A percentile compares a stretch with the other conserved stretches of the same genome.
These are phyloP conservation scores for Eueides isabella DNA, from an alignment of 1,140 invertebrate genomes.

Conservation along the genomic window DNA sequence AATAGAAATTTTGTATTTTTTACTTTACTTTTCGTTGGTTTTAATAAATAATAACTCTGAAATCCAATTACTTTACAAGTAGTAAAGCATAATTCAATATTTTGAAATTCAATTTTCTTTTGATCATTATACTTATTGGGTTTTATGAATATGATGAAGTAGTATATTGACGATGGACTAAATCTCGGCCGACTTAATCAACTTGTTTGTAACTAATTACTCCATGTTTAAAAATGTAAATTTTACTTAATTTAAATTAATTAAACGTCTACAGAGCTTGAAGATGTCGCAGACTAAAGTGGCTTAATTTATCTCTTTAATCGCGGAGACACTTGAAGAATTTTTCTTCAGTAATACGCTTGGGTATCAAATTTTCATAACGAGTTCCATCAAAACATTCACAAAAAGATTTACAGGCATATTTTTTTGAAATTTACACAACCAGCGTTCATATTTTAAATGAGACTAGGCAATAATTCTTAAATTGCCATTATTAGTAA, in stretches of 20 bases:
- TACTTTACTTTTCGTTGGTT: too few relatives aligned
- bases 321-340: background rate
- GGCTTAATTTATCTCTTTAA: conserved; percentile 30
- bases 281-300: conserved; percentile 16
- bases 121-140: background rate
- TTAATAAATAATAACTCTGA: too few relatives aligned
- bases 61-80: too few relatives aligned
- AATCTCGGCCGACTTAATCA: background rate
- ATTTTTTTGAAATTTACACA: background rate
- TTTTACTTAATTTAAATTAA: conserved; percentile 14
- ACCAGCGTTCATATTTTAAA: background rate
- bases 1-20: too few relatives aligned
- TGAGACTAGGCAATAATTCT: background rate
- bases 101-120: too few relatives aligned
- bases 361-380: conserved; percentile 1
- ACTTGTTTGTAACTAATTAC: background rate
- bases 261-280: conserved; percentile 14
- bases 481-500: background rate
- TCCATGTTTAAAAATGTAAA: background rate
- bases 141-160: background rate
- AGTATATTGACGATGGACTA: background rate
- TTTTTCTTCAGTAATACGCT: conserved; percentile 19
- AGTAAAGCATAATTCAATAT: too few relatives aligned
- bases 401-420: background rate
- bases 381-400: background rate